A percentile compares a stretch with the other conserved stretches of the same genome.
phyloP scores from a whole-genome alignment of 2,888 invertebrate species.

The Eupithecia insigniata region DNA sequence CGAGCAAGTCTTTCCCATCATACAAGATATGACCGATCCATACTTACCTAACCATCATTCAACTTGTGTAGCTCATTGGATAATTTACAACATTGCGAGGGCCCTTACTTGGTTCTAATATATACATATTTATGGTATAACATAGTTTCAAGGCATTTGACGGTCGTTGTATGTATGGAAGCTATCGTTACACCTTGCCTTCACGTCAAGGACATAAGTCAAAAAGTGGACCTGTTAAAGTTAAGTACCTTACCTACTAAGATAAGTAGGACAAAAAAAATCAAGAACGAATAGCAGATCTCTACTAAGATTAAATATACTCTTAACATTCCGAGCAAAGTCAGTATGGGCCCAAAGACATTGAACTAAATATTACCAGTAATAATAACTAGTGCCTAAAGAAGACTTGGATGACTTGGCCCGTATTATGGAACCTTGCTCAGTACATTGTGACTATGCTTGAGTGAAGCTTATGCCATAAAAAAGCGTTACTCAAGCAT shows the following conservation, averaged over 20 bases:
- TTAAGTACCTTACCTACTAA: not conserved
- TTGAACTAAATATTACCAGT: too few relatives aligned
- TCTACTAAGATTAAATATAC: conserved; percentile 14
- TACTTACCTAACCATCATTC: not conserved
- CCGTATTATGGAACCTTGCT: too few relatives aligned
- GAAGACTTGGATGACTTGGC: too few relatives aligned
- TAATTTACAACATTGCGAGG: conserved; percentile 4
- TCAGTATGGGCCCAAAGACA: not conserved
- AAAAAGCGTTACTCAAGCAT: too few relatives aligned
- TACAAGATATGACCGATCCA: not conserved
- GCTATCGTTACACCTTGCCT: not conserved
- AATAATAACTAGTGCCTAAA: too few relatives aligned
- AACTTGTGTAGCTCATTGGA: conserved; percentile 2
- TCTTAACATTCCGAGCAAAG: conserved; percentile 1
- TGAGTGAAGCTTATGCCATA: too few relatives aligned
- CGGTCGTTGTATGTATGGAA: not conserved
- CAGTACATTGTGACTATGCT: too few relatives aligned
- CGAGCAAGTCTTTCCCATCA: conserved; percentile 13
- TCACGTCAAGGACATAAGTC: conserved; percentile 12
- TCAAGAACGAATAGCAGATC: conserved; percentile 11
- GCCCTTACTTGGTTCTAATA: not conserved
- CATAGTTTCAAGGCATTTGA: not conserved
- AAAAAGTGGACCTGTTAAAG: conserved; percentile 14
- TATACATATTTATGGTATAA: conserved; percentile 5
- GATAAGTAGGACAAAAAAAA: conserved; percentile 1